Evolutionary conservation across 1,140 invertebrate species (phyloP).

Genomic region (Bombus superbus): DNA sequence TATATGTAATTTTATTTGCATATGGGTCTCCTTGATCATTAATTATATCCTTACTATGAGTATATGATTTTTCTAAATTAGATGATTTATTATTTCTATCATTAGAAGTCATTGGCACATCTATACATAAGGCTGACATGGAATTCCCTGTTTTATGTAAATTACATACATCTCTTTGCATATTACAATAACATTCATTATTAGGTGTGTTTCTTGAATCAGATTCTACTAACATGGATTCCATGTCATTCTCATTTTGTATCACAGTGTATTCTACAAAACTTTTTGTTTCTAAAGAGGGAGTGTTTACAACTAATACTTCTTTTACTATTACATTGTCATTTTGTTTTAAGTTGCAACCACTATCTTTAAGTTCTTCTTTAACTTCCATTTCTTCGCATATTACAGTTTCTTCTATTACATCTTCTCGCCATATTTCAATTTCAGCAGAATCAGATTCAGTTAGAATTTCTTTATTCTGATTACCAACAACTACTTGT

Average conservation of each 20-base stretch:
- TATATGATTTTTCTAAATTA: slow-evolving; percentile 42
- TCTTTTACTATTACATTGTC: slow-evolving; percentile 69
- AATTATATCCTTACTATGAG: slow-evolving; percentile 30
- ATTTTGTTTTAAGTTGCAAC: slow-evolving; percentile 56
- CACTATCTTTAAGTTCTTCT: slow-evolving; percentile 52
- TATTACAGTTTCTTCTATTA: slow-evolving; percentile 80
- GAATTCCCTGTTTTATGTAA: slow-evolving; percentile 54
- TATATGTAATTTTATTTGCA: neutral
- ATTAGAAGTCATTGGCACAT: slow-evolving; percentile 40
- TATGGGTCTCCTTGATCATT: slow-evolving; percentile 2
- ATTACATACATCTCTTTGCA: slow-evolving; percentile 61
- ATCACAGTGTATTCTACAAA: slow-evolving; percentile 76
- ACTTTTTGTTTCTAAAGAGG: slow-evolving; percentile 66
- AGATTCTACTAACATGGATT: slow-evolving; percentile 68
- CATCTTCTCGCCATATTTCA: slow-evolving; percentile 72
- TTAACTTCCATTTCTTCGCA: slow-evolving; percentile 80
- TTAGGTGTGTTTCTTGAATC: slow-evolving; percentile 26
- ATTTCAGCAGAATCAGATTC: slow-evolving; percentile 51
- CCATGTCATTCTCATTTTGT: slow-evolving; percentile 70
- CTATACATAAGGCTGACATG: slow-evolving; percentile 31
- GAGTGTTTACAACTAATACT: slow-evolving; percentile 70
- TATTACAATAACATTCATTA: slow-evolving; percentile 53
- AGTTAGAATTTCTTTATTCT: slow-evolving; percentile 41
- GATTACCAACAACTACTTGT: slow-evolving; percentile 64
- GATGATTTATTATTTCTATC: slow-evolving; percentile 17